phyloP scores from a whole-genome alignment of 1,140 invertebrate genomes.

The Galleria mellonella region DNA sequence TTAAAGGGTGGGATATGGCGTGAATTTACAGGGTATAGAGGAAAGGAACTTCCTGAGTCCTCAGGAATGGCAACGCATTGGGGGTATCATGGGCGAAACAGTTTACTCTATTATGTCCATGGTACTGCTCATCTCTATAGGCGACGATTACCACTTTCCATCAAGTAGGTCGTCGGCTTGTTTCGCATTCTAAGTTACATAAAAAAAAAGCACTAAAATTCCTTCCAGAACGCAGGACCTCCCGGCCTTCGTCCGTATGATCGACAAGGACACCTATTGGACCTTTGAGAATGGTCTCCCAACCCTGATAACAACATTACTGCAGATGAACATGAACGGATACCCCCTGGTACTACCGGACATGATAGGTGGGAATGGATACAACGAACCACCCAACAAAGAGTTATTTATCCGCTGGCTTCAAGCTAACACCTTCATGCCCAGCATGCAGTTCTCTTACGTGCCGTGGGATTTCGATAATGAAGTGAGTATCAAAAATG shows the following conservation, averaged over 20 bases:
- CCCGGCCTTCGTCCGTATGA: slow-evolving; percentile 89
- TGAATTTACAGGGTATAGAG: too few species aligned
- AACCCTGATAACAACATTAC: slow-evolving; percentile 85
- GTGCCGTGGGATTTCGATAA: slow-evolving; percentile 90
- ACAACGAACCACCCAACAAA: slow-evolving; percentile 78
- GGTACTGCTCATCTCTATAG: too few species aligned
- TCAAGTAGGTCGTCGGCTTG: too few species aligned
- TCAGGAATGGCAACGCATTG: too few species aligned
- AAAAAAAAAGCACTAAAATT: too few species aligned
- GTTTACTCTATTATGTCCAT: too few species aligned
- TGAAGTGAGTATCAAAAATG: slow-evolving; percentile 63
- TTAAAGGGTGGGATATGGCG: too few species aligned
- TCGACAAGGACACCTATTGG: slow-evolving; percentile 91
- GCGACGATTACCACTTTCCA: too few species aligned
- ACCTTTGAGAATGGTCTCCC: slow-evolving; percentile 84
- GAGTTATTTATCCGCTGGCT: slow-evolving; percentile 93
- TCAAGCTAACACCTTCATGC: slow-evolving; percentile 90
- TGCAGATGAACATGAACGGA: slow-evolving; percentile 88
- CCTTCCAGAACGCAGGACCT: slow-evolving; percentile 81
- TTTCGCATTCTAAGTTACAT: too few species aligned
- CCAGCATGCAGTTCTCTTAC: slow-evolving; percentile 90
- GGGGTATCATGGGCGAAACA: too few species aligned
- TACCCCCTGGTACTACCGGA: slow-evolving; percentile 92
- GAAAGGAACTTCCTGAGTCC: too few species aligned
- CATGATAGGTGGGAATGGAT: slow-evolving; percentile 94